Base-by-base conservation (phyloP, 2,888 invertebrate genomes). In the Sarcophaga rosellei region DNA sequence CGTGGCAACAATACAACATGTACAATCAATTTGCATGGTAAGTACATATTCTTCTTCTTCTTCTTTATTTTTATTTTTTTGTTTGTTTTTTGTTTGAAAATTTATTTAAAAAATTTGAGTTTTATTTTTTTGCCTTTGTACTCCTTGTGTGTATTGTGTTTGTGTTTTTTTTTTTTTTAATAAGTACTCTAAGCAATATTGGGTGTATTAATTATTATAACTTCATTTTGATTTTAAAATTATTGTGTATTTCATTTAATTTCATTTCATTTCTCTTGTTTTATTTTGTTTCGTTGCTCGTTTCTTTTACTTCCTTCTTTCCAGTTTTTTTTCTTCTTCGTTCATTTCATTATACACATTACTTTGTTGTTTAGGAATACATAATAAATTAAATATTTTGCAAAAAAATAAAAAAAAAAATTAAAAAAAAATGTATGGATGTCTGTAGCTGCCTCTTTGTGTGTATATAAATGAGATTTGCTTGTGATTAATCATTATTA, bases 1-100 rank as follows among this genome's bases (percentile, higher is more conserved):
- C 96, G 98, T 94, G 98, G 98, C 94, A 98, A 98, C 95, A 98
- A 98, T 95, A 98, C 98, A 94, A 98, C 98, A 93, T 98, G 98
- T 94, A 98, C 98, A 92, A 97, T 98, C 94, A 98, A 98, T 95
- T 95, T 98, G 94, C 98, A 98, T 94, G 98, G 98, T 98, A 94
- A 95, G 96, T 94, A 69, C 21, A 10, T 35, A 57, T 47, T 70
- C 5, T 12, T 65, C 69, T n/a, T 59, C 8, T 72, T 44, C 47
- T 72, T 53, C n/a, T 53, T 53, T 44, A 57, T 62, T 78, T 62
- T 10, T n/a, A n/a, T n/a, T n/a, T 1, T 35, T 78, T 62, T 2
- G 1, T 35, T 35, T 35, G 35, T n/a, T 1, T 35, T 78, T 62
- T 2, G 1, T 35, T 35, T 35, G 35, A 10, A 35, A 35, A 35